These are phyloP conservation scores for Charanyca ferruginea DNA, from an alignment of 2,888 invertebrate genomes.

Conservation along the genomic window DNA sequence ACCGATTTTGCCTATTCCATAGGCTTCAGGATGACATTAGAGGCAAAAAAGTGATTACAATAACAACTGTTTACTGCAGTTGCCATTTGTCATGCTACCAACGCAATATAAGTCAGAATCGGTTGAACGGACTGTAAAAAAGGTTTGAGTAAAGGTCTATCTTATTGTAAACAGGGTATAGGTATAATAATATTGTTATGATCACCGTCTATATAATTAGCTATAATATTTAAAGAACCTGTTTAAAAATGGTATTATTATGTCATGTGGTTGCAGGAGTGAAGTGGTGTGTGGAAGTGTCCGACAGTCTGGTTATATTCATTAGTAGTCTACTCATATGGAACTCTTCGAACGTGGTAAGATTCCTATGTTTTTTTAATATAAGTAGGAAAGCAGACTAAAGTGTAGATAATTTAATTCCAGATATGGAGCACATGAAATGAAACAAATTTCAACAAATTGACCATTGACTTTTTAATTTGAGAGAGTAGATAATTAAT, in stretches of 20 bases:
- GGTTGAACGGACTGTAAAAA: too few species aligned
- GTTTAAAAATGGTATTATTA: constrained; percentile 7
- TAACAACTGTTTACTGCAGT: too few species aligned
- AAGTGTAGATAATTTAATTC: not conserved
- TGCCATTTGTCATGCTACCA: too few species aligned
- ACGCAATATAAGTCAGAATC: too few species aligned
- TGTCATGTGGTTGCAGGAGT: constrained; percentile 73
- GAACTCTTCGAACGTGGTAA: constrained; percentile 81
- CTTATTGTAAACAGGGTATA: too few species aligned
- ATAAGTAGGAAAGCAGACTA: not conserved
- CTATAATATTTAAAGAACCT: too few species aligned
- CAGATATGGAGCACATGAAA: constrained; percentile 43
- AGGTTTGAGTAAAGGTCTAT: too few species aligned
- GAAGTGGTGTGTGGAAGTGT: constrained; percentile 85
- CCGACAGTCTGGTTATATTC: constrained; percentile 78
- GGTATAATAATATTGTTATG: too few species aligned
- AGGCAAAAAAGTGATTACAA: too few species aligned
- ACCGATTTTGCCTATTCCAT: too few species aligned
- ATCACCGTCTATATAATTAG: too few species aligned
- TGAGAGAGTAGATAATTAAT: constrained; percentile 1
- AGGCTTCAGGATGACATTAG: too few species aligned
- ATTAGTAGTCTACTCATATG: constrained; percentile 82
- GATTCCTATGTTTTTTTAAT: constrained; percentile 15
- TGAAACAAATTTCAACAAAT: constrained; percentile 17
- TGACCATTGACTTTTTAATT: constrained; percentile 36